Evolutionary conservation across 2,888 invertebrate species (phyloP).

Genomic region (Chrysotoxum bicinctum): DNA sequence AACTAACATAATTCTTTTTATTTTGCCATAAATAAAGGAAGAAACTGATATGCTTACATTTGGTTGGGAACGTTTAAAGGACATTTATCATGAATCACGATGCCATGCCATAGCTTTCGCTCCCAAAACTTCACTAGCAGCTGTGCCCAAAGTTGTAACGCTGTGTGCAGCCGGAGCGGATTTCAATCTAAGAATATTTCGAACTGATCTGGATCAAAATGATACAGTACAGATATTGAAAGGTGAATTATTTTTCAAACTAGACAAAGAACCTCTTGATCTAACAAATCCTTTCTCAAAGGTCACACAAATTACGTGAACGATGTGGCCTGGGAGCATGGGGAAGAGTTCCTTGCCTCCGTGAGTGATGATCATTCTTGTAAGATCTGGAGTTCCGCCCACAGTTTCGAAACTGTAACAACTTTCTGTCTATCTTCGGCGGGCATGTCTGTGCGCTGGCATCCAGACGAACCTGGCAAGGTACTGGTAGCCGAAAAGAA

Average conservation of each 20-base stretch:
- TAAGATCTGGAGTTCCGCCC: constrained; percentile 85
- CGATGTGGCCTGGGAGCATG: constrained; percentile 86
- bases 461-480: constrained; percentile 87
- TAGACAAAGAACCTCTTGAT: background rate
- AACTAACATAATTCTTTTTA: too few relatives aligned
- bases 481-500: constrained; percentile 89
- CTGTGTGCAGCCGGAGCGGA: constrained; percentile 83
- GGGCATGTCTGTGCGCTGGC: constrained; percentile 87
- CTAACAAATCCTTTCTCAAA: background rate
- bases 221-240: constrained; percentile 80
- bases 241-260: constrained; percentile 77
- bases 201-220: constrained; percentile 83
- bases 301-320: constrained; percentile 88
- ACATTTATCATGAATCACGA: constrained; percentile 83
- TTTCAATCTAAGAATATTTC: constrained; percentile 83
- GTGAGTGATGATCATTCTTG: constrained; percentile 90
- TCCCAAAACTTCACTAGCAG: constrained; percentile 84
- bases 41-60: constrained; percentile 83
- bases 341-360: constrained; percentile 87
- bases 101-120: constrained; percentile 84
- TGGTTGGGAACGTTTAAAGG: constrained; percentile 83
- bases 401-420: constrained; percentile 82
- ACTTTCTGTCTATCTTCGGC: constrained; percentile 86
- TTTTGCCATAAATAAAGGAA: constrained; percentile 79
- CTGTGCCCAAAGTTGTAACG: constrained; percentile 83